Conservation (phyloP, 2,113 vertebrate genomes). For the Poeciliopsis occidentalis region DNA sequence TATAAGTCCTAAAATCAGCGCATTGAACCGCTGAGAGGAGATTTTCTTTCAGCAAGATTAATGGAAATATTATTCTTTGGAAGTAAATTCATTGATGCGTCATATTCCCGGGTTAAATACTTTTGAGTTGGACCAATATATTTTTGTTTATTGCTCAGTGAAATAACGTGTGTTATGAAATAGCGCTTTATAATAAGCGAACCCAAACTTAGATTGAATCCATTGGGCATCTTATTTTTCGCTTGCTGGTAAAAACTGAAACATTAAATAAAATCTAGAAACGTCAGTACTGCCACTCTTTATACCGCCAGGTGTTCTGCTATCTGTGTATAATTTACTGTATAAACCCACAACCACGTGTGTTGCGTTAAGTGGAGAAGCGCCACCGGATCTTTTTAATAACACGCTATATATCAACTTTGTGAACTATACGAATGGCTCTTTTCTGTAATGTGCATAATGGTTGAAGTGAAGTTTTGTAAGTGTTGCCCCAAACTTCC, state of each 20-base stretch:
- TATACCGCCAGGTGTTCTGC: background rate
- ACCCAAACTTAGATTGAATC: too few species aligned
- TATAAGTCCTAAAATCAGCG: background rate
- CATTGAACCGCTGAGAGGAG: too few species aligned
- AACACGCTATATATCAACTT: too few species aligned
- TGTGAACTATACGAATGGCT: too few species aligned
- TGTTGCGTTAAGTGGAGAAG: too few species aligned
- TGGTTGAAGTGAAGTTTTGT: too few species aligned
- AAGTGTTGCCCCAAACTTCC: too few species aligned
- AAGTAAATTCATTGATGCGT: background rate
- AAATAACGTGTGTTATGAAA: background rate
- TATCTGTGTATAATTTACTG: background rate
- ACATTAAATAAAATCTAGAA: background rate
- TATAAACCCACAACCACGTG: too few species aligned
- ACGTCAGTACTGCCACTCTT: background rate
- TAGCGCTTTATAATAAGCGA: too few species aligned
- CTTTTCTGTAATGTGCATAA: too few species aligned
- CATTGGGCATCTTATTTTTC: too few species aligned
- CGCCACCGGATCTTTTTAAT: too few species aligned
- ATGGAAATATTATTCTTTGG: background rate
- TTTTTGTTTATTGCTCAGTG: background rate
- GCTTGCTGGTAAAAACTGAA: background rate
- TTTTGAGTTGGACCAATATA: background rate
- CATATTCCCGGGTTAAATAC: background rate
- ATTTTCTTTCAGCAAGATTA: background rate